Conservation (phyloP, 1,140 invertebrate species). For the Parapsyche elsis region DNA sequence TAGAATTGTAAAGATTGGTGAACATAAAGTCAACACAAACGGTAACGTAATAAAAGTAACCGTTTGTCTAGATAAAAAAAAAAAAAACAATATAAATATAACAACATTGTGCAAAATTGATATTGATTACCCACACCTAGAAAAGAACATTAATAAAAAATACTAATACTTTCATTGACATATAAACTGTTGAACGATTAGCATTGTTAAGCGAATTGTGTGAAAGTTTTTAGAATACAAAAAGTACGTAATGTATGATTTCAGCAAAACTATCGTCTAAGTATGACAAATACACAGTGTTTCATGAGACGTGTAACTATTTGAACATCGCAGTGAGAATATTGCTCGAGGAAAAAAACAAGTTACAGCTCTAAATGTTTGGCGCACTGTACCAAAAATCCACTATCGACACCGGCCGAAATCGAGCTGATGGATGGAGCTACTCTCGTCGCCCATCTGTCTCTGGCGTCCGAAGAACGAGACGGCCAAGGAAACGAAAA, state of each 20-base stretch:
- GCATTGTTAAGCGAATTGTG: too few relatives aligned
- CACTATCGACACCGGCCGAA: slow-evolving; percentile 52
- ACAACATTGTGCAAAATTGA: background rate
- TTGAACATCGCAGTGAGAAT: background rate
- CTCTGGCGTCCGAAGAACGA: background rate
- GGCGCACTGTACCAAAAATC: slow-evolving; percentile 49
- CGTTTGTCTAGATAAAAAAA: too few relatives aligned
- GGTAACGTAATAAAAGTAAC: too few relatives aligned
- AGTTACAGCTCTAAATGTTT: background rate
- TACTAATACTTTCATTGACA: too few relatives aligned
- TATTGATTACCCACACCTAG: too few relatives aligned
- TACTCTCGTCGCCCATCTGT: slow-evolving; percentile 49
- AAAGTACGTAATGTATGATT: background rate
- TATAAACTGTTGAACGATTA: too few relatives aligned
- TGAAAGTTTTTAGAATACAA: too few relatives aligned
- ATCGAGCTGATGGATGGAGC: slow-evolving; percentile 44
- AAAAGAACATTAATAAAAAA: too few relatives aligned
- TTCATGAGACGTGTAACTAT: background rate
- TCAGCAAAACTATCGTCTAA: background rate
- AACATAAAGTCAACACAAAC: too few relatives aligned
- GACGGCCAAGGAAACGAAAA: slow-evolving; percentile 46
- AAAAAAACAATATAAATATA: background rate
- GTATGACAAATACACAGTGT: slow-evolving; percentile 2
- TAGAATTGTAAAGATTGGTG: too few relatives aligned
- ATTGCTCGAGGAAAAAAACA: background rate